phyloP scores from a whole-genome alignment of 2,113 vertebrate species.

The Marmota flaviventris region DNA sequence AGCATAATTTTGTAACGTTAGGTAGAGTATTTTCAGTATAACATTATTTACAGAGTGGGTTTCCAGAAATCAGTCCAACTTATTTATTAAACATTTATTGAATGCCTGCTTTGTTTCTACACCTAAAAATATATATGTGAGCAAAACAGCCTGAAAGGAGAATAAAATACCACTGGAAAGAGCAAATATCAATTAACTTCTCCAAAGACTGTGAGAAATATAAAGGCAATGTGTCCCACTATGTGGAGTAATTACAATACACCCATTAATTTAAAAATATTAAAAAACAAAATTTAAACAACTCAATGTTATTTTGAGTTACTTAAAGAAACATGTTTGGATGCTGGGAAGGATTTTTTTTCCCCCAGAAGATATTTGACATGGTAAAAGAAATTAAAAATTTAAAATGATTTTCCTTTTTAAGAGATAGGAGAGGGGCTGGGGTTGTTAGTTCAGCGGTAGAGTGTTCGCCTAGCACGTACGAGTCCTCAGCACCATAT shows the following conservation, averaged over 20 bases:
- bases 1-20: background rate
- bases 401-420: conserved; percentile 22
- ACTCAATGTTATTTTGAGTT: background rate
- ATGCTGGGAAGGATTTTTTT: background rate
- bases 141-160: conserved; percentile 10
- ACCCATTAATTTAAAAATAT: no score
- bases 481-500: no score
- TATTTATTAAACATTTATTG: conserved; percentile 50
- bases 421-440: background rate
- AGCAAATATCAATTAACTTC: background rate
- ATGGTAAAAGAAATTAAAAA: conserved; percentile 24
- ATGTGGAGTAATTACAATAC: no score
- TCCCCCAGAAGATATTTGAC: conserved; percentile 17
- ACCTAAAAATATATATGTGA: conserved; percentile 23
- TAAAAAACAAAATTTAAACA: no score
- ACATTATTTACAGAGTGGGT: conserved; percentile 27
- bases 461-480: no score
- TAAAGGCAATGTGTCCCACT: background rate
- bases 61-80: conserved; percentile 21
- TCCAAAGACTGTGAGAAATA: background rate
- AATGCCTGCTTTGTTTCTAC: conserved; percentile 7
- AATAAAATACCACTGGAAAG: background rate
- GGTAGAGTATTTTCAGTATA: background rate
- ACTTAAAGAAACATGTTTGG: conserved; percentile 14
- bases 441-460: no score